phyloP scores from a whole-genome alignment of 2,113 vertebrate species.

The Anoplopoma fimbria region DNA sequence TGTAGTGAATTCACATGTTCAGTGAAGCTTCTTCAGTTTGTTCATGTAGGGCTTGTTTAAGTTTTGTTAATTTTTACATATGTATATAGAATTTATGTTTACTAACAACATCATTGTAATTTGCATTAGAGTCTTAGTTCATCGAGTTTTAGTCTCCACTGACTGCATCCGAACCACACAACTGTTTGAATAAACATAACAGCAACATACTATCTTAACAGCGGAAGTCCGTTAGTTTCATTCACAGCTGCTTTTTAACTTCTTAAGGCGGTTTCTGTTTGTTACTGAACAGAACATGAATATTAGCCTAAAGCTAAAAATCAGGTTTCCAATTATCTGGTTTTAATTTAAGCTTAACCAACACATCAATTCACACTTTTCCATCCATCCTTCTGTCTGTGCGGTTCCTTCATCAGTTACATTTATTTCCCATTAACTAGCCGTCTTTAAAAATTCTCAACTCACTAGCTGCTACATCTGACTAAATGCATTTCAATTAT shows the following conservation, averaged over 20 bases:
- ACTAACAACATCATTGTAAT: constrained; percentile 58
- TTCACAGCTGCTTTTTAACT: constrained; percentile 28
- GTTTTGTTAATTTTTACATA: constrained; percentile 44
- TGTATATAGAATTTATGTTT: constrained; percentile 69
- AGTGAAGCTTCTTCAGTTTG: constrained; percentile 50
- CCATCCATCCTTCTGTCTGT: constrained; percentile 3
- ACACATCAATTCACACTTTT: not conserved
- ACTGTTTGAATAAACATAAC: constrained; percentile 42
- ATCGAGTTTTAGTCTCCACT: constrained; percentile 22
- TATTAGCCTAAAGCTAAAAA: constrained; percentile 39
- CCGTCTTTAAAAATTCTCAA: not conserved
- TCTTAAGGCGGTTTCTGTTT: constrained; percentile 10
- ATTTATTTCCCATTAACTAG: constrained; percentile 25
- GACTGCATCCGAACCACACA: not conserved
- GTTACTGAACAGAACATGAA: constrained; percentile 52
- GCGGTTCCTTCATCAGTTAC: constrained; percentile 4
- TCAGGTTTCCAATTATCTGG: constrained; percentile 9
- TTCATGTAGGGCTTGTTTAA: constrained; percentile 32
- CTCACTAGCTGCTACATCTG: constrained; percentile 60
- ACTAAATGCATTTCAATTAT: constrained; percentile 70
- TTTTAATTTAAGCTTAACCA: constrained; percentile 12
- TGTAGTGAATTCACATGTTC: constrained; percentile 44
- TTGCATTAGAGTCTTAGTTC: constrained; percentile 38
- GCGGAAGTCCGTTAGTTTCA: constrained; percentile 30
- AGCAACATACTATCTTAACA: constrained; percentile 24